Evolutionary conservation across 2,888 invertebrate species (phyloP), one percentile per base, ranked within the genome.

Genomic region (Acrocera orbiculus): DNA sequence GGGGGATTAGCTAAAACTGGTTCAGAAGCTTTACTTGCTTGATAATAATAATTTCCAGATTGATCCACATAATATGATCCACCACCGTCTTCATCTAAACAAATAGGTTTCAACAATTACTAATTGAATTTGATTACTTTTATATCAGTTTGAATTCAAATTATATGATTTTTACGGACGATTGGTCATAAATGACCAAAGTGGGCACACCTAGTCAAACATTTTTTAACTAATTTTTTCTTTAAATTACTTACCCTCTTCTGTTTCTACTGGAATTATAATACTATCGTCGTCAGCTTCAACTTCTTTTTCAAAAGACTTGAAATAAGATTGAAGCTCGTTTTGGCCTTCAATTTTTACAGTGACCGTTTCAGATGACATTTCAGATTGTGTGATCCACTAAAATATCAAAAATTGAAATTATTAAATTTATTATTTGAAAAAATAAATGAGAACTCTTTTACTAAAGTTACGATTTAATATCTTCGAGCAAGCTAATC

Each of bases 31-130:
- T 71, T 70, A 23, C 70, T 69, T 3, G 75, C 70, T 56, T 83
- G 82, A 50, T 77, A 81, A 50, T 85, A 86, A 53, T 83, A 85
- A 44, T 79, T 75, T 1, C 83, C 82, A 20, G 78, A 67, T 54
- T 80, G 76, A 50, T 85, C 83, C 16, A 85, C 76, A 53, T 78
- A 85, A 50, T 80, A 82, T 2, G 80, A 77, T 6, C 78, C 76
- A 42, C 67, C 69, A 44, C 70, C 70, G 28, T 62, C 64, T 11
- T 67, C 66, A 3, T 67, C 36, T 48, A 59, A 42, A 45, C 54
- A 34, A 23, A n/a, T n/a, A n/a, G n/a, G n/a, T n/a, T n/a, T n/a
- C n/a, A n/a, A n/a, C n/a, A n/a, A n/a, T n/a, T n/a, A n/a, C n/a
- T n/a, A n/a, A n/a, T n/a, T n/a, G n/a, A n/a, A n/a, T n/a, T n/a